Percentiles rank a stretch among this genome's conserved stretches.
These are phyloP conservation scores for Drosophila mojavensis DNA, from an alignment of 1,140 invertebrate species.

Conservation along the genomic window DNA sequence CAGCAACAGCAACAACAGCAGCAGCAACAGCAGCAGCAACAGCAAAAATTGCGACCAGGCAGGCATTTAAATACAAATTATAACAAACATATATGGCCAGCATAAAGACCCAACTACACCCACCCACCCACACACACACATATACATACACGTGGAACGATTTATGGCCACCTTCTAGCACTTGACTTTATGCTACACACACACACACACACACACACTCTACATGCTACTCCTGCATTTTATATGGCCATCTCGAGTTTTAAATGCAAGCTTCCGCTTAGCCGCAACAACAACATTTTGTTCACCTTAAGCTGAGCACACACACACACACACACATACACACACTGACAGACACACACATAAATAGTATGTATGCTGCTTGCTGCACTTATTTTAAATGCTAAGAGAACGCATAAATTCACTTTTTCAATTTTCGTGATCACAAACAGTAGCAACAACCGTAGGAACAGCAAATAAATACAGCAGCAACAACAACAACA, in stretches of 20 bases:
- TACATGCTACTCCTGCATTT: constrained; percentile 8
- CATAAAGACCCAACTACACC: constrained; percentile 6
- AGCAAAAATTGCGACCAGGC: constrained; percentile 56
- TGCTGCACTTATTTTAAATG: constrained; percentile 63
- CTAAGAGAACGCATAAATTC: constrained; percentile 74
- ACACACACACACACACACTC: constrained; percentile 15
- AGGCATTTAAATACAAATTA: constrained; percentile 78
- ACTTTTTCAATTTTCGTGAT: constrained; percentile 66
- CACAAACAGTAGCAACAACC: constrained; percentile 35
- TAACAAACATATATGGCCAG: constrained; percentile 52
- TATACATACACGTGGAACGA: constrained; percentile 23
- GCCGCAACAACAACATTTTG: constrained; percentile 17
- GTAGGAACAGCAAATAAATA: constrained; percentile 2
- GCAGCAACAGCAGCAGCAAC: constrained; percentile 52
- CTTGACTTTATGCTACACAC: constrained; percentile 46
- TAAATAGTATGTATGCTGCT: constrained; percentile 13
- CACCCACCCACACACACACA: constrained; percentile 1
- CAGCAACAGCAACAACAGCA: constrained; percentile 20
- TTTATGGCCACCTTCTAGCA: constrained; percentile 50
- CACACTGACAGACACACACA: not conserved
- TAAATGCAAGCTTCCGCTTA: constrained; percentile 57
- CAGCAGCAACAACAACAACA: constrained; percentile 22
- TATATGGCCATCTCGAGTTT: constrained; percentile 32
- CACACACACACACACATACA: not conserved
- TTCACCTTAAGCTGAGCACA: constrained; percentile 8